phyloP scores from a whole-genome alignment of 1,140 invertebrate genomes.

The Branchinecta lindahli region DNA sequence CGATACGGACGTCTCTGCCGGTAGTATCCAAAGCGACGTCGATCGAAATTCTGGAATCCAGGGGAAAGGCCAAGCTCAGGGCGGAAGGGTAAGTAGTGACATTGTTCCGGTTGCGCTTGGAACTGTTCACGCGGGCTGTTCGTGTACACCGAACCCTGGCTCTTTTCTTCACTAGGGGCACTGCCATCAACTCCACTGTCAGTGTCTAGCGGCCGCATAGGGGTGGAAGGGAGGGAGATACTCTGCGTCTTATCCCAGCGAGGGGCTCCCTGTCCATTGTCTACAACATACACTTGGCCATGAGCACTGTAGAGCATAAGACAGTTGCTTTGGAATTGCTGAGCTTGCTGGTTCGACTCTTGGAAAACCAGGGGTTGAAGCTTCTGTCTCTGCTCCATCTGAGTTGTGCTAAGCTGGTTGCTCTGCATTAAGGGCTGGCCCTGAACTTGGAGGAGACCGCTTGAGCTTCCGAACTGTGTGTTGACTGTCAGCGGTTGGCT shows the following conservation, averaged over 20 bases:
- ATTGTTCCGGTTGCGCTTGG: not conserved
- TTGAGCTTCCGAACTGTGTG: not conserved
- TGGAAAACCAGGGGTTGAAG: not conserved
- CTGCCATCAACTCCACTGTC: not conserved
- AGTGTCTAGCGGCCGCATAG: not conserved
- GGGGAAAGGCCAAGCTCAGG: not conserved
- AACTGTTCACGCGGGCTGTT: not conserved
- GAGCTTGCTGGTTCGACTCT: not conserved
- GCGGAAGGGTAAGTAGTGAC: not conserved
- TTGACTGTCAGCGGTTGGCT: not conserved
- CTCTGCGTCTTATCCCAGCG: not conserved
- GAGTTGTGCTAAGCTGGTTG: not conserved
- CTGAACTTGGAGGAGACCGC: not conserved
- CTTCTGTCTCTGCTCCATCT: constrained; percentile 1
- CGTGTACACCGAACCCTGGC: not conserved
- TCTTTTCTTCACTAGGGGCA: not conserved
- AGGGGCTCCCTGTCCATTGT: not conserved
- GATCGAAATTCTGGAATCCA: not conserved
- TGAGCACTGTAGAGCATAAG: not conserved
- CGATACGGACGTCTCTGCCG: not conserved
- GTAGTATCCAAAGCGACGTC: not conserved
- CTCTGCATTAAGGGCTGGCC: not conserved
- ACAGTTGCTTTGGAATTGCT: not conserved
- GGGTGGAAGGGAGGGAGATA: not conserved
- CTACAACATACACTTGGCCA: not conserved